Evolutionary conservation across 2,797 vertebrate genomes (phyloP).

Genomic region (Cephalopachus bancanus): DNA sequence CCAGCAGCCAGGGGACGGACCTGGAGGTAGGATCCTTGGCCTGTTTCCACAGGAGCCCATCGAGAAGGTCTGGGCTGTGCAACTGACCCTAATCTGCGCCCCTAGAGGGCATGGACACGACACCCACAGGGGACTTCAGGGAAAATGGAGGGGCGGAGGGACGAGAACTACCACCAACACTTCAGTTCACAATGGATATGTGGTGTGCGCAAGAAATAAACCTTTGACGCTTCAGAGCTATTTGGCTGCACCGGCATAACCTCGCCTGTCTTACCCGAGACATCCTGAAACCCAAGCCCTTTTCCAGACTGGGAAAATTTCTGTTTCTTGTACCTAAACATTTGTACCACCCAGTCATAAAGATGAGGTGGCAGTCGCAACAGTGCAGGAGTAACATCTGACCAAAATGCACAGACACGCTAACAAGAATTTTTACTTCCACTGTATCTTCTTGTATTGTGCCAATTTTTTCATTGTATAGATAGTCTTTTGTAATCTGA

Average conservation of each 20-base stretch:
- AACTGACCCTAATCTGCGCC: background rate
- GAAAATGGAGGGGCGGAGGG: accelerated
- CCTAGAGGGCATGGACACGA: background rate
- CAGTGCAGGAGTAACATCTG: background rate
- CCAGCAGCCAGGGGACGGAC: background rate
- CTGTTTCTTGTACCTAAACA: background rate
- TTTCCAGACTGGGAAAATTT: slow-evolving; percentile 38
- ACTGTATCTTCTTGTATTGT: background rate
- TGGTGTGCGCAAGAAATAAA: background rate
- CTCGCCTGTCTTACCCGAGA: background rate
- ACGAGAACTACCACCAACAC: background rate
- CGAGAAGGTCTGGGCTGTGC: background rate
- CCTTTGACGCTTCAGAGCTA: background rate
- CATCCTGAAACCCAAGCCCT: slow-evolving; percentile 7
- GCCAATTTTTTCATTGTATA: background rate
- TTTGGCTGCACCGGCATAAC: background rate
- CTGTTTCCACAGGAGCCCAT: background rate
- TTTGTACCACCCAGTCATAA: background rate
- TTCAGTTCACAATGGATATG: background rate
- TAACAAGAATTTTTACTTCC: background rate
- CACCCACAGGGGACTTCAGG: background rate
- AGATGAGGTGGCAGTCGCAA: slow-evolving; percentile 23
- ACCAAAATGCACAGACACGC: background rate
- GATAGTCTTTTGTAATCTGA: background rate
- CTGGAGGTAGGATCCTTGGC: background rate